These are phyloP conservation scores for Garrulus glandarius DNA, from an alignment of 2,797 vertebrate species.

Conservation along the genomic window DNA sequence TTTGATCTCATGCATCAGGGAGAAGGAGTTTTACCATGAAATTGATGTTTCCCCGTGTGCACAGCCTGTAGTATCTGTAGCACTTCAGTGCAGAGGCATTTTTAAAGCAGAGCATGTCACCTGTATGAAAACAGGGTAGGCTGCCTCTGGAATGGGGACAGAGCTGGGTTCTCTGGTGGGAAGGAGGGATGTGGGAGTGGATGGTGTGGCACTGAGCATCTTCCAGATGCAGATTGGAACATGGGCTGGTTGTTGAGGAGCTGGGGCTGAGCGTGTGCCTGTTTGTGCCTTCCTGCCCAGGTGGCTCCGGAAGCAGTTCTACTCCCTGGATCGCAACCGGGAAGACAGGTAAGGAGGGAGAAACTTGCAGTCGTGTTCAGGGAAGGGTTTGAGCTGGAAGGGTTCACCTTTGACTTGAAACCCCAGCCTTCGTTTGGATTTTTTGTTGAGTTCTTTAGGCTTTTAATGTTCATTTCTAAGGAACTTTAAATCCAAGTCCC, in stretches of 20 bases:
- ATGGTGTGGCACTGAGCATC: background rate
- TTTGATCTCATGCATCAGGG: background rate
- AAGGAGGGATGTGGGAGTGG: background rate
- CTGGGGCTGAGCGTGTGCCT: background rate
- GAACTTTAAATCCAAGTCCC: background rate
- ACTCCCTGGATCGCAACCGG: slow-evolving; percentile 90
- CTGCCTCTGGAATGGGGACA: background rate
- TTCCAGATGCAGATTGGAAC: accelerated
- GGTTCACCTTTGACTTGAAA: background rate
- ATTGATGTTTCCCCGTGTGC: background rate
- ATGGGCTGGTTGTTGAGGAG: background rate
- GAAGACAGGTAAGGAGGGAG: slow-evolving; percentile 87
- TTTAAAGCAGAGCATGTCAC: background rate
- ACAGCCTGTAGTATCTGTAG: background rate
- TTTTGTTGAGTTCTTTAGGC: background rate
- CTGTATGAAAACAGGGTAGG: background rate
- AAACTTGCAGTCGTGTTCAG: accelerated
- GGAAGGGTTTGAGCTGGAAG: background rate
- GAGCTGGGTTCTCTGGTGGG: background rate
- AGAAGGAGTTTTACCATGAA: background rate
- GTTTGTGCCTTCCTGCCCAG: slow-evolving; percentile 64
- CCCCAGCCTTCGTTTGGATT: background rate
- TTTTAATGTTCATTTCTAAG: background rate
- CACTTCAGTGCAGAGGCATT: background rate
- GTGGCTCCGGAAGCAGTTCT: slow-evolving; percentile 98